Base-by-base conservation (phyloP, 2,888 invertebrate genomes). In the Enoplolaimus lenunculus region DNA sequence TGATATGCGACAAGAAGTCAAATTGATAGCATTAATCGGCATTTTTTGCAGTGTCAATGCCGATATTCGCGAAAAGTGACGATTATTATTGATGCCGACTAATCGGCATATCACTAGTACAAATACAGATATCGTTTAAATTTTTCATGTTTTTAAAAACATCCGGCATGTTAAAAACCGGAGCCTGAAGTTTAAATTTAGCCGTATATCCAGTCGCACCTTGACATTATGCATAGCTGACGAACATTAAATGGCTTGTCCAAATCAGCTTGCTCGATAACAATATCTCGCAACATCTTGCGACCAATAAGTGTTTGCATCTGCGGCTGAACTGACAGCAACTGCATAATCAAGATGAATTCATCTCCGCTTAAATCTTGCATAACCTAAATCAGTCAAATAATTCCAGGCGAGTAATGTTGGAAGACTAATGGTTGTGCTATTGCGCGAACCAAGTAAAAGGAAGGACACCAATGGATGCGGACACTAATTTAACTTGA, bases 331-430 rank as follows among this genome's bases (percentile, higher is more conserved):
- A 88, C 87, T 34, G 88, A 87, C 75, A 95, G 84, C 75, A 93
- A 86, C 66, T 88, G 88, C 89, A 95, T 90, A 72, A 94, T 87
- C 73, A 88, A 86, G 76, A 90, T 88, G 83, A 94, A 93, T 83
- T 95, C 94, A 75, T 91, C 90, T 35, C 91, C 90, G 21, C 89
- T 90, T 34, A 91, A 89, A 85, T 91, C 91, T 71, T 80, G 77
- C 72, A 84, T 74, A 34, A 82, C 79, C 81, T 82, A 72, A 1
- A 72, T 69, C 68, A 68, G 64, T 70, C 2, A 3, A 33, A n/a
- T 1, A 70, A 73, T n/a, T n/a, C n/a, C n/a, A n/a, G n/a, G n/a
- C n/a, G 68, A 16, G 21, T 45, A 71, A 71, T 3, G 28, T 34
- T 72, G 30, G 7, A 72, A 73, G 7, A 31, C n/a, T 31, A 68